These are phyloP conservation scores for Lasioglossum marginatum DNA, from an alignment of 2,888 invertebrate species.

Conservation along the genomic window DNA sequence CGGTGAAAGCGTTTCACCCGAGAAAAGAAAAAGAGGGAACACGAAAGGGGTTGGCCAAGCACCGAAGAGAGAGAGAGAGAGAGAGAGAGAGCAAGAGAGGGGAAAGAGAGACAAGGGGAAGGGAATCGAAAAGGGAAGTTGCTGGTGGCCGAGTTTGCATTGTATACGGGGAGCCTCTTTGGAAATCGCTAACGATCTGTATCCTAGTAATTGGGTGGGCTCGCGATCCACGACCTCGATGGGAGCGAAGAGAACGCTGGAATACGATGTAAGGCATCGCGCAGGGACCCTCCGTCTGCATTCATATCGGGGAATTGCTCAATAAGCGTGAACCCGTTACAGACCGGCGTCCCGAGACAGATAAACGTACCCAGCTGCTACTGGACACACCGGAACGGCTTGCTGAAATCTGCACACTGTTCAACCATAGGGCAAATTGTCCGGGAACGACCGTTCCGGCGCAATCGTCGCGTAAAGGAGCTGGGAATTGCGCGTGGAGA, in stretches of 20 bases:
- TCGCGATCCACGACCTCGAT: slow-evolving; percentile 51
- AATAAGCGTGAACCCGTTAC: slow-evolving; percentile 68
- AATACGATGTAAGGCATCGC: slow-evolving; percentile 61
- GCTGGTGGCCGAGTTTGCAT: slow-evolving; percentile 39
- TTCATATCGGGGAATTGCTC: slow-evolving; percentile 64
- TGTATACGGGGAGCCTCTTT: slow-evolving; percentile 61
- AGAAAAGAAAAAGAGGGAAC: background rate
- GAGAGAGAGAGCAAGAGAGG: background rate
- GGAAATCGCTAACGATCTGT: slow-evolving; percentile 70
- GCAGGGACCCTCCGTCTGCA: slow-evolving; percentile 44
- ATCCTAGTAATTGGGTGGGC: slow-evolving; percentile 70
- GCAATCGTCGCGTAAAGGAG: slow-evolving; percentile 8
- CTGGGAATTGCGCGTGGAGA: background rate
- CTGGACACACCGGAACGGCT: background rate
- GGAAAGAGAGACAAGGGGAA: background rate
- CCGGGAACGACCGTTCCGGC: background rate
- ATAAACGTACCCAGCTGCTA: slow-evolving; percentile 11
- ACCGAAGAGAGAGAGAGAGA: background rate
- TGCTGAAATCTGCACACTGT: background rate
- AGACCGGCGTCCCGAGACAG: slow-evolving; percentile 40
- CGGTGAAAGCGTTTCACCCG: slow-evolving; percentile 32
- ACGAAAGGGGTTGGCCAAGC: background rate
- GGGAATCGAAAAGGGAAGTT: slow-evolving; percentile 23
- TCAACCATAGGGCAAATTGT: slow-evolving; percentile 1
- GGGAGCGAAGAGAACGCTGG: slow-evolving; percentile 50